Percentiles rank a stretch among this genome's conserved stretches.
phyloP scores from a whole-genome alignment of 2,113 vertebrate species.

The Gobiocypris rarus region DNA sequence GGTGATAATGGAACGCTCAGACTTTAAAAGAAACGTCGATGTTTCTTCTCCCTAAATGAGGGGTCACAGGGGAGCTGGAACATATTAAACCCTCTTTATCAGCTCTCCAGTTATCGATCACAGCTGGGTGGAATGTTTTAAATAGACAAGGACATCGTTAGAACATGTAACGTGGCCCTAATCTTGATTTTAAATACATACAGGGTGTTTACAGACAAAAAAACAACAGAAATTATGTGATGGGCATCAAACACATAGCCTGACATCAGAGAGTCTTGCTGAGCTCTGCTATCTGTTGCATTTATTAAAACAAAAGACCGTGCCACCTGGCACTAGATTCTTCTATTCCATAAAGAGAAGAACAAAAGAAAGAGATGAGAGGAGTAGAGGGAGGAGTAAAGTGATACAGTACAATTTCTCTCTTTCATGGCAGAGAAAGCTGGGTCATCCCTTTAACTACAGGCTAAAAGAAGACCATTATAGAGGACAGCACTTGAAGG shows the following conservation, averaged over 20 bases:
- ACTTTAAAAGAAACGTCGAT: slow-evolving; percentile 31
- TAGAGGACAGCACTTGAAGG: slow-evolving; percentile 45
- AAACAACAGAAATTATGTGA: not conserved
- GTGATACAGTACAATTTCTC: slow-evolving; percentile 25
- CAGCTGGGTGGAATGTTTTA: not conserved
- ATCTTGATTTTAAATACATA: not conserved
- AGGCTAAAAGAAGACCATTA: slow-evolving; percentile 39
- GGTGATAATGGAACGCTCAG: slow-evolving; percentile 10
- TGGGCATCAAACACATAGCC: not conserved
- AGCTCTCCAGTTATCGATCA: slow-evolving; percentile 28
- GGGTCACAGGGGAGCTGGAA: slow-evolving; percentile 26
- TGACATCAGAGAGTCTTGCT: slow-evolving; percentile 4
- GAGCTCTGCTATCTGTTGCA: slow-evolving; percentile 14
- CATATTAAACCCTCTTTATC: slow-evolving; percentile 31
- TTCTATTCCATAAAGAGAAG: not conserved
- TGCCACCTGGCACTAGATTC: not conserved
- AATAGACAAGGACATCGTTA: not conserved
- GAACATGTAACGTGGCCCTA: not conserved
- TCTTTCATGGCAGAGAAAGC: slow-evolving; percentile 45
- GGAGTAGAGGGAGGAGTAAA: slow-evolving; percentile 3
- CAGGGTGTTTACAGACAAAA: not conserved
- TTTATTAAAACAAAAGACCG: not conserved
- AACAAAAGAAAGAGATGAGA: slow-evolving; percentile 13
- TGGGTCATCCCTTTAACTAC: slow-evolving; percentile 43
- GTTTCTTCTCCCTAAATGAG: slow-evolving; percentile 18